phyloP scores from a whole-genome alignment of 1,140 invertebrate genomes.

The Habropoda laboriosa region DNA sequence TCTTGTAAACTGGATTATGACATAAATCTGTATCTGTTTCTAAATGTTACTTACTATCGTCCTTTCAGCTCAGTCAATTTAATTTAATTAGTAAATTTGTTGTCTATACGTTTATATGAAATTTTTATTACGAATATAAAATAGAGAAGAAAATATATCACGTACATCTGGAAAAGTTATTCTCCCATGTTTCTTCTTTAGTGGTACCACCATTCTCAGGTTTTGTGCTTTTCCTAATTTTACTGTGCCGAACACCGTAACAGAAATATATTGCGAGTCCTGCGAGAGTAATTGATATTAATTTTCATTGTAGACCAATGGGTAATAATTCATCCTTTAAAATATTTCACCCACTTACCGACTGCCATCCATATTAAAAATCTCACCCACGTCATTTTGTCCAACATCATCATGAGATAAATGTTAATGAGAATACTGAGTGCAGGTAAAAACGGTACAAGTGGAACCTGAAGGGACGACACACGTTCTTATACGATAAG shows the following conservation, averaged over 20 bases:
- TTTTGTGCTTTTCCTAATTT: slow-evolving; percentile 14
- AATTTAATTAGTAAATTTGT: slow-evolving; percentile 18
- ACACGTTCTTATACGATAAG: background rate
- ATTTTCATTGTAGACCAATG: too few relatives aligned
- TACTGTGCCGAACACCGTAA: slow-evolving; percentile 72
- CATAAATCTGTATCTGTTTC: too few relatives aligned
- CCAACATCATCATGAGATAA: slow-evolving; percentile 87
- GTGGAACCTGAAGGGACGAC: slow-evolving; percentile 85
- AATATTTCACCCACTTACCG: slow-evolving; percentile 66
- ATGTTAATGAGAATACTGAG: slow-evolving; percentile 87
- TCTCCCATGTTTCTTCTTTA: background rate
- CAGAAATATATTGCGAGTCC: too few relatives aligned
- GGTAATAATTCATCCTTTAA: too few relatives aligned
- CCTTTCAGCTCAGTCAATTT: too few relatives aligned
- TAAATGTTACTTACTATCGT: too few relatives aligned
- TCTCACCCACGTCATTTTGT: slow-evolving; percentile 85
- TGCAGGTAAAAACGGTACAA: slow-evolving; percentile 86
- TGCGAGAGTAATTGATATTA: too few relatives aligned
- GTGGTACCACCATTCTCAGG: background rate
- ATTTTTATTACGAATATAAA: background rate
- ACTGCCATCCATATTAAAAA: slow-evolving; percentile 85
- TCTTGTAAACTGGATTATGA: too few relatives aligned
- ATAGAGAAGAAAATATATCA: slow-evolving; percentile 13
- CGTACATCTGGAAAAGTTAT: background rate
- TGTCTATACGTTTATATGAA: background rate